Percentiles rank a stretch among this genome's conserved stretches.
Conservation (phyloP, 2,113 vertebrate species). For the Sylvietta virens region DNA sequence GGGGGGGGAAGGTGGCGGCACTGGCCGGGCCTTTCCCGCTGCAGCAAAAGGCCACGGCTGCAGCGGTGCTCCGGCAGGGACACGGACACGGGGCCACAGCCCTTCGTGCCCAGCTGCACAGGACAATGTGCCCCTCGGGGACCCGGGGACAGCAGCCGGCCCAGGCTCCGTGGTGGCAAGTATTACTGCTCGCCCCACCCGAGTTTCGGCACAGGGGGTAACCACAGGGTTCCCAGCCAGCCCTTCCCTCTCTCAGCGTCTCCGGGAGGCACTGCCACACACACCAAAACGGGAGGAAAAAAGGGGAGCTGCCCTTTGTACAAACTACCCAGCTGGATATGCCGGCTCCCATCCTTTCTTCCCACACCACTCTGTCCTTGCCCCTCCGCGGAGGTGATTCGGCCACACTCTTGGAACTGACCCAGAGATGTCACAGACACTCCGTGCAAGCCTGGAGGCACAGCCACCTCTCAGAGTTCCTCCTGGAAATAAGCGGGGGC, state of each 20-base stretch:
- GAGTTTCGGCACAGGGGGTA: neutral
- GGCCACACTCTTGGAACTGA: neutral
- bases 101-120: fast-evolving
- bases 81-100: neutral
- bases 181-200: fast-evolving
- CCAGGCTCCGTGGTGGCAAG: fast-evolving
- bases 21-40: neutral
- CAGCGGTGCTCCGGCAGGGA: neutral
- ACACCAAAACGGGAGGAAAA: neutral
- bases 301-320: neutral
- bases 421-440: neutral
- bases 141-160: neutral
- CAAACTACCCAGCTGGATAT: fast-evolving
- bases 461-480: neutral
- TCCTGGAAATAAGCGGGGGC: neutral
- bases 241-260: neutral
- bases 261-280: neutral
- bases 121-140: neutral
- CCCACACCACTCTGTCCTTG: neutral
- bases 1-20: neutral
- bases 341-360: neutral
- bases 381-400: neutral
- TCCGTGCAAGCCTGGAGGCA: neutral
- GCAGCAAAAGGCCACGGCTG: neutral
- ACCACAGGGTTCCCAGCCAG: neutral